Evolutionary conservation across 2,113 vertebrate genomes (phyloP), one percentile per base, ranked within the genome.

Genomic region (Kryptolebias marmoratus): DNA sequence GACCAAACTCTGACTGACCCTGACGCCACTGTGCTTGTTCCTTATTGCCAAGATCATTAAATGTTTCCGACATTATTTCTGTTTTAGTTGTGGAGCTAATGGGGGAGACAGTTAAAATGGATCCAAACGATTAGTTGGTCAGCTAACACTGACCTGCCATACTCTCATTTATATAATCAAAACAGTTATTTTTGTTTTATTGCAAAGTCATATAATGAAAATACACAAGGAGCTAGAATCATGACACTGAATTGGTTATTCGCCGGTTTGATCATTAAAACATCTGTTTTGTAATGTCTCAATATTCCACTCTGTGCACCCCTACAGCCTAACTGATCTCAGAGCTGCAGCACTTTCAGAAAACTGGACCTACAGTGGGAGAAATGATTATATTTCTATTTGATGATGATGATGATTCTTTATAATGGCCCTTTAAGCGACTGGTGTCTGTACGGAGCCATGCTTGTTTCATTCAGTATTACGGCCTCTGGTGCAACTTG

Each of bases 1-100:
- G 97, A 99, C 97, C 84, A 99, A 99, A 96, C 96, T 99, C 92
- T 99, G 95, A 98, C 87, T 86, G 65, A 67, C 27, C 48, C 8
- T 30, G 16, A 62, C 16, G 3, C 15, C 63, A 61, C 78, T 66
- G 81, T 73, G 81, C 58, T 73, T 32, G 22, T 42, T 64, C 42
- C 27, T 59, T 66, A 42, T 72, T 53, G 66, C 68, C 79, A 71
- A 75, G 64, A 71, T 61, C 79, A 66, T 60, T 52, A 47, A 27
- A 67, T 66, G 42, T 5, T 75, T 68, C 28, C 39, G 39, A 69
- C 48, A 56, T 69, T 10, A 50, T 60, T 59, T 78, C 74, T 71
- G 64, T 68, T 22, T 22, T 53, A 32, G 54, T 50, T 65, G 71
- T 69, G 44, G 62, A 75, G 71, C 67, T 77, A 68, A 78, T 28